Evolutionary conservation across 1,140 invertebrate species (phyloP), one percentile per base, ranked within the genome.

Genomic region (Brachionus calyciflorus): DNA sequence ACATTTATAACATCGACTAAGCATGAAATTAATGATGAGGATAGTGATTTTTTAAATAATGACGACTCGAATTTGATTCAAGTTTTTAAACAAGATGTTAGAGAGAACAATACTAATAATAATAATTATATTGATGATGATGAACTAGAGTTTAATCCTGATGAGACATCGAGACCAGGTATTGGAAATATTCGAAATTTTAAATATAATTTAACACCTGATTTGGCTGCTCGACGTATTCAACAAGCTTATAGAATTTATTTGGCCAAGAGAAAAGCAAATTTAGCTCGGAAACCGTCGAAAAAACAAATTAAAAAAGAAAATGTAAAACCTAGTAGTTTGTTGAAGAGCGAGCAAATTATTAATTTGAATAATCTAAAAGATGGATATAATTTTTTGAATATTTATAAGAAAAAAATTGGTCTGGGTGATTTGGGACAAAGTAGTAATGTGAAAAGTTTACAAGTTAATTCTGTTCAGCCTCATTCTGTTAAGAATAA

Each of bases 1-100:
- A 65, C 60, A 0, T 65, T 65, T 65, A 24, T 65, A 2, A 65
- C 60, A 44, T 65, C 60, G 19, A 65, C 60, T 41, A 65, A 65
- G 19, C 19, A 65, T 26, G 60, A 46, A 14, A n/a, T 41, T 26
- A 37, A 63, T 26, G 57, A 63, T 2, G 33, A 65, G 40, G 12
- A 44, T 44, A 17, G 2, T n/a, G n/a, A n/a, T n/a, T n/a, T n/a
- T n/a, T n/a, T n/a, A n/a, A n/a, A n/a, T n/a, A n/a, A n/a, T 2
- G 55, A 60, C 7, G 55, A 40, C 28, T 6, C 37, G 4, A 17
- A 60, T n/a, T 24, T 24, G 10, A 46, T 70, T 3, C n/a, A 28
- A 6, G 69, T 51, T n/a, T 73, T 73, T 41, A 73, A 73, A 33
- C 69, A 73, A 33, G 46, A 55, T 10, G 17, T 73, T 17, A 14